phyloP scores from a whole-genome alignment of 2,888 invertebrate genomes.

The Coelinius sp. region DNA sequence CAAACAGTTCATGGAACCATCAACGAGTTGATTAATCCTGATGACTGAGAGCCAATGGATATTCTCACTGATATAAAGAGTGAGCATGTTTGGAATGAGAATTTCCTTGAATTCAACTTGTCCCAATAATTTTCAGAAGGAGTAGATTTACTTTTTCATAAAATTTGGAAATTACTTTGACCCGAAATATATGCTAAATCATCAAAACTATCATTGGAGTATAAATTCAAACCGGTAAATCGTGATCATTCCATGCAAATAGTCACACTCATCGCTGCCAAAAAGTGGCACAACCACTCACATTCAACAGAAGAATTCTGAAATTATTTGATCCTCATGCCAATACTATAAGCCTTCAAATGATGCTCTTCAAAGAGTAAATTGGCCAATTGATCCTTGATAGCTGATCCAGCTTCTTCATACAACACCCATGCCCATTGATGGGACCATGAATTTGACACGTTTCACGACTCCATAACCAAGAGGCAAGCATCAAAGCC shows the following conservation, averaged over 20 bases:
- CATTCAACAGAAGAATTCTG: neutral
- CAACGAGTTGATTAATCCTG: neutral
- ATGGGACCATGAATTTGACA: constrained; percentile 8
- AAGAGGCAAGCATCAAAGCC: constrained; percentile 10
- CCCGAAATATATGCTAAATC: neutral
- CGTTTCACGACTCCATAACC: neutral
- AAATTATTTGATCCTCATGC: neutral
- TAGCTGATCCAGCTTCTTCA: neutral
- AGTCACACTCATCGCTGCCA: no score
- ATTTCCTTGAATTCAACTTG: no score
- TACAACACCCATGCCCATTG: neutral
- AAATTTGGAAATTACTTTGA: neutral
- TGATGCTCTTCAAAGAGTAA: no score
- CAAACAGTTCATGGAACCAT: neutral
- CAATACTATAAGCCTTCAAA: neutral
- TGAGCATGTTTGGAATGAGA: no score
- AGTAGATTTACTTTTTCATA: neutral
- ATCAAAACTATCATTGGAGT: neutral
- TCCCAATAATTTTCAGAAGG: no score
- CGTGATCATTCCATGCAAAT: no score
- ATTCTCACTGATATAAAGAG: no score
- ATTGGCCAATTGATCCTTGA: neutral
- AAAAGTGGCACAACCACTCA: no score
- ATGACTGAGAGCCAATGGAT: neutral
- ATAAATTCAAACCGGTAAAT: neutral